These are phyloP conservation scores for Sander lucioperca DNA, from an alignment of 2,113 vertebrate genomes.

Conservation along the genomic window DNA sequence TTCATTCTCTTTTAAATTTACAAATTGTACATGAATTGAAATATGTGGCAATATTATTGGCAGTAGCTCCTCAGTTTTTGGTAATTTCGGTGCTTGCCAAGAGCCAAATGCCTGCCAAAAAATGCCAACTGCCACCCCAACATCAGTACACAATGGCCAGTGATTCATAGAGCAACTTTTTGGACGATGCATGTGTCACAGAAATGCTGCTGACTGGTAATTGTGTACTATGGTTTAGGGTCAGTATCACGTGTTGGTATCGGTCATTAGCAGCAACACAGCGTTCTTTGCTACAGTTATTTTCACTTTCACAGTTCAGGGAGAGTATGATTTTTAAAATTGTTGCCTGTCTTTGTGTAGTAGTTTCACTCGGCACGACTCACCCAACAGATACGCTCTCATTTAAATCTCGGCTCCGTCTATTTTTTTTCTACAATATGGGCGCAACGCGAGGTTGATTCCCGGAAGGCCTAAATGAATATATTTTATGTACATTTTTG, in stretches of 20 bases:
- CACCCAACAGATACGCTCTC: too few species aligned
- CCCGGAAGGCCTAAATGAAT: too few species aligned
- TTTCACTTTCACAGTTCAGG: not conserved
- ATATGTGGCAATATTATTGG: not conserved
- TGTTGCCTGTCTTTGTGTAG: not conserved
- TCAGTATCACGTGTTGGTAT: not conserved
- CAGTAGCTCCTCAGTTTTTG: not conserved
- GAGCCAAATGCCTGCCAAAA: not conserved
- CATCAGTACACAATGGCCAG: not conserved
- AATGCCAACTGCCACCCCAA: constrained; percentile 13
- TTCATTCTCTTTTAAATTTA: not conserved
- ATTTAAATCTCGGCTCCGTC: too few species aligned
- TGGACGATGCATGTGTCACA: not conserved
- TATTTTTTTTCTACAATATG: too few species aligned
- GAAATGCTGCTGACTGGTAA: constrained; percentile 19
- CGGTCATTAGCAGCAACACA: not conserved
- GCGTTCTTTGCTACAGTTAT: not conserved
- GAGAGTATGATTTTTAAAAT: not conserved
- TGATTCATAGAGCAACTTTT: constrained; percentile 29
- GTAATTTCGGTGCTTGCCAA: not conserved
- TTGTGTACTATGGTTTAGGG: not conserved
- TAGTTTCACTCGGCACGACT: too few species aligned
- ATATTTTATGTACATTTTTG: too few species aligned
- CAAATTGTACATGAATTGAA: not conserved
- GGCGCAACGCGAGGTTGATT: too few species aligned